Evolutionary conservation across 2,797 vertebrate genomes (phyloP).

Genomic region (Tangara arthus): DNA sequence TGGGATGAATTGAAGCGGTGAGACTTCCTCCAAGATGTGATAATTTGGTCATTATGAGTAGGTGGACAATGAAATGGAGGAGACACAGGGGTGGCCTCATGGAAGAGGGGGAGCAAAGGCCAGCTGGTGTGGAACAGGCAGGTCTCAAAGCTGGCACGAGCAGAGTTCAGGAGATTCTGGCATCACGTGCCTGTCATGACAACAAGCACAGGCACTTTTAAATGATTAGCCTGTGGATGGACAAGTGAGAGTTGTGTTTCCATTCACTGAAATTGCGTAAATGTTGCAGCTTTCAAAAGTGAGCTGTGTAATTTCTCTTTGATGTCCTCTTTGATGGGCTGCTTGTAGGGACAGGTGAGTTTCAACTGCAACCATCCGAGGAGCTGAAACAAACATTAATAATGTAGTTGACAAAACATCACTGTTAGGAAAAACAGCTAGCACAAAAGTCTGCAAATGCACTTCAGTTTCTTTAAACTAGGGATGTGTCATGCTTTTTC

Average conservation of each 20-base stretch:
- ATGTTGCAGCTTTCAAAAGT: background rate
- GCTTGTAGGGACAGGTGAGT: background rate
- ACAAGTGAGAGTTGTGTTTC: background rate
- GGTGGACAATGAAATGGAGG: background rate
- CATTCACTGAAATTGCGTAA: background rate
- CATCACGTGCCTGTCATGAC: accelerated
- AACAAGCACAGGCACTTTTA: accelerated
- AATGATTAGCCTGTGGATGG: background rate
- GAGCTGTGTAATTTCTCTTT: background rate
- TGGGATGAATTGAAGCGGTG: background rate
- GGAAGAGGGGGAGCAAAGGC: background rate
- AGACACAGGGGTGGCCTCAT: background rate
- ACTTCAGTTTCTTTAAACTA: background rate
- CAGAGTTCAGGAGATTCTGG: background rate
- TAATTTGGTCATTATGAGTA: accelerated
- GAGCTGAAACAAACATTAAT: background rate
- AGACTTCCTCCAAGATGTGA: background rate
- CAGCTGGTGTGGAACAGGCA: background rate
- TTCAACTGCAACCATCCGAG: background rate
- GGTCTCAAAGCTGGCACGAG: accelerated
- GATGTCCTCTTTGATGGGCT: background rate
- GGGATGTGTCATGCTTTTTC: background rate
- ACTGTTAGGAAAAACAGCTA: background rate
- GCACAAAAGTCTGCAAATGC: background rate
- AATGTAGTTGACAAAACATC: background rate